Evolutionary conservation across 2,113 vertebrate genomes (phyloP).

Genomic region (Callorhinus ursinus): DNA sequence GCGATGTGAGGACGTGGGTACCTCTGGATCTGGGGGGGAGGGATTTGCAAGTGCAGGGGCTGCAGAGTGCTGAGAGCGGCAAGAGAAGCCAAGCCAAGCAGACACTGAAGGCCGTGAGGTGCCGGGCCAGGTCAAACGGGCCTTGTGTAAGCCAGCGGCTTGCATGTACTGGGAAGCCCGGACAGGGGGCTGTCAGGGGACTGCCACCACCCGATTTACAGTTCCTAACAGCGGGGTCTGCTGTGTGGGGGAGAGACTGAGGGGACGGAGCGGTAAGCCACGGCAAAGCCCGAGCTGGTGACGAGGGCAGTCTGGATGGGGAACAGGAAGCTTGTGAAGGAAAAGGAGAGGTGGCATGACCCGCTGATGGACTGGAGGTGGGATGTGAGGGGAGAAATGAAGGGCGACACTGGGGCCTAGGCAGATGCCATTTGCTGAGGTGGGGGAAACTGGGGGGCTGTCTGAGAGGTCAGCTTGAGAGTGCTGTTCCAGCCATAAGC

Average conservation of each 20-base stretch:
- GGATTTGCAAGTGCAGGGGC: neutral
- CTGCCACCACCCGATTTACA: neutral
- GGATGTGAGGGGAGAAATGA: too few relatives aligned
- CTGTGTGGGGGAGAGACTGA: neutral
- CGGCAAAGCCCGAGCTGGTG: neutral
- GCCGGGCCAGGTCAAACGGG: neutral
- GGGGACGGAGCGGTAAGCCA: neutral
- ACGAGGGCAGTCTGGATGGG: neutral
- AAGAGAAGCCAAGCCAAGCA: too few relatives aligned
- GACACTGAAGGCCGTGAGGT: neutral
- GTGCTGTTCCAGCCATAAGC: neutral
- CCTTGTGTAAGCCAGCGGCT: rapidly evolving
- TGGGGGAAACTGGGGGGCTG: rapidly evolving
- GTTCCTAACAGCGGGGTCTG: neutral
- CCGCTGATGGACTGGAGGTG: neutral
- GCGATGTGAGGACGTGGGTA: neutral
- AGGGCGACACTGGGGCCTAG: neutral
- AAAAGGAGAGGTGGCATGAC: neutral
- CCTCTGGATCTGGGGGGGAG: neutral
- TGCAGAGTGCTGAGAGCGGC: neutral
- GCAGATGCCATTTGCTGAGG: neutral
- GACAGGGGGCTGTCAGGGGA: neutral
- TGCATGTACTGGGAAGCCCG: too few relatives aligned
- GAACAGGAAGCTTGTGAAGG: rapidly evolving
- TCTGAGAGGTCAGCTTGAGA: neutral